These are phyloP conservation scores for Dermochelys coriacea DNA, from an alignment of 2,797 vertebrate genomes.

Conservation along the genomic window DNA sequence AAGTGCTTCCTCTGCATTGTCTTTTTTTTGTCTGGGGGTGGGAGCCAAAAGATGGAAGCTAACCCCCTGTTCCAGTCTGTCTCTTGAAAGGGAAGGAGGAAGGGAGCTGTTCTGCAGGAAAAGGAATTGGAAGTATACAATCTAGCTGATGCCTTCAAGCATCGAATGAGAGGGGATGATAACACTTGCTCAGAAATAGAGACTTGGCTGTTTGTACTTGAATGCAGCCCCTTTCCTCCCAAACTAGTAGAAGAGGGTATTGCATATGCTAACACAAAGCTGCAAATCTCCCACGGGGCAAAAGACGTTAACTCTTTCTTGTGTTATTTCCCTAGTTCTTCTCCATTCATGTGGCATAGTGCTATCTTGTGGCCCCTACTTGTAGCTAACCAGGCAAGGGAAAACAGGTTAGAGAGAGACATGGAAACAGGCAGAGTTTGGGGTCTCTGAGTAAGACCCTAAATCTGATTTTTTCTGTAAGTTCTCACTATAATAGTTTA, in stretches of 20 bases:
- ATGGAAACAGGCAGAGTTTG: constrained; percentile 3
- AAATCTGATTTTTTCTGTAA: not conserved
- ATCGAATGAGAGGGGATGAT: not conserved
- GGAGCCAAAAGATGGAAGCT: constrained; percentile 46
- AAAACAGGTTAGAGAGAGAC: not conserved
- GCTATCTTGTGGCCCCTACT: constrained; percentile 21
- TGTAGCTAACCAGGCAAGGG: constrained; percentile 9
- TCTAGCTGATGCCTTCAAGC: not conserved
- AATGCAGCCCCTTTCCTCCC: not conserved
- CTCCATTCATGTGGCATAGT: not conserved
- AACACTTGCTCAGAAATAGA: not conserved
- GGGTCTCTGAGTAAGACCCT: not conserved
- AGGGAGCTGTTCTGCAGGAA: not conserved
- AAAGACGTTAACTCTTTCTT: not conserved
- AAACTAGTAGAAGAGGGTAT: not conserved
- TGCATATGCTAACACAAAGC: not conserved
- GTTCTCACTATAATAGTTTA: not conserved
- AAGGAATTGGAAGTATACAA: constrained; percentile 39
- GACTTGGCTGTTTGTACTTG: not conserved
- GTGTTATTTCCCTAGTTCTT: constrained; percentile 6
- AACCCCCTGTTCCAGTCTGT: constrained; percentile 58
- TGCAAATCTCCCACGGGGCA: not conserved
- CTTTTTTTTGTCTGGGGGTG: constrained; percentile 36
- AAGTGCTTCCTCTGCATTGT: not conserved
- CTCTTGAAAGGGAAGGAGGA: constrained; percentile 31